Percentiles rank a stretch among this genome's conserved stretches.
These are phyloP conservation scores for Brenthis daphne DNA, from an alignment of 2,888 invertebrate genomes.

Conservation along the genomic window DNA sequence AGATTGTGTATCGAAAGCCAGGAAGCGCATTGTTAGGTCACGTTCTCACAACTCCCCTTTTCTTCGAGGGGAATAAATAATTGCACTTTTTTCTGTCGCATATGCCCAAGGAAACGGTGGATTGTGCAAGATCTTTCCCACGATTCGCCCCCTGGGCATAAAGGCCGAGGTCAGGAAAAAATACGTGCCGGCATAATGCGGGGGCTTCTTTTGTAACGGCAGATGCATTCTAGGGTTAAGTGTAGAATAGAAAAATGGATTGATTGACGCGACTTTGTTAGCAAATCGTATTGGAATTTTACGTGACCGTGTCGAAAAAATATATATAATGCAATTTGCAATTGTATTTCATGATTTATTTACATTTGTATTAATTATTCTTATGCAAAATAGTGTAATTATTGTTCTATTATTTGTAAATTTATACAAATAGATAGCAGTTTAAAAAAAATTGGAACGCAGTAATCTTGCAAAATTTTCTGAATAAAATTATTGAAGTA, in stretches of 20 bases:
- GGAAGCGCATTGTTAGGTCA: slow-evolving; percentile 82
- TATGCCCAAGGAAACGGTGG: slow-evolving; percentile 80
- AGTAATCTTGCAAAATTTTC: too few species aligned
- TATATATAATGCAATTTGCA: slow-evolving; percentile 13
- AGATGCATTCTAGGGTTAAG: slow-evolving; percentile 79
- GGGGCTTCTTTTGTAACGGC: slow-evolving; percentile 74
- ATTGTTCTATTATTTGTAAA: not conserved
- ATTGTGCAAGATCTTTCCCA: slow-evolving; percentile 80
- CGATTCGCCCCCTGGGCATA: slow-evolving; percentile 77
- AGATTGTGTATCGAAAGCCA: slow-evolving; percentile 77
- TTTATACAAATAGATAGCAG: too few species aligned
- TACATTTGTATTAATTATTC: not conserved
- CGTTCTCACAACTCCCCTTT: slow-evolving; percentile 82
- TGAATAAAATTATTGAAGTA: too few species aligned
- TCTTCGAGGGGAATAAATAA: slow-evolving; percentile 82
- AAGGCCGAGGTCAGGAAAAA: slow-evolving; percentile 81
- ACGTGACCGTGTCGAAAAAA: slow-evolving; percentile 25
- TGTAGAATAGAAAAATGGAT: slow-evolving; percentile 69
- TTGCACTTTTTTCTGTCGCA: slow-evolving; percentile 83
- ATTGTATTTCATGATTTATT: slow-evolving; percentile 13
- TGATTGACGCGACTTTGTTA: slow-evolving; percentile 62
- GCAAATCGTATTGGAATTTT: slow-evolving; percentile 41
- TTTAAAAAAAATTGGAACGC: too few species aligned
- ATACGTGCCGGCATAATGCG: slow-evolving; percentile 76
- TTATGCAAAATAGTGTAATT: not conserved